A percentile compares a stretch with the other conserved stretches of the same genome.
Evolutionary conservation across 2,113 vertebrate species (phyloP).

Genomic region (Numida meleagris): DNA sequence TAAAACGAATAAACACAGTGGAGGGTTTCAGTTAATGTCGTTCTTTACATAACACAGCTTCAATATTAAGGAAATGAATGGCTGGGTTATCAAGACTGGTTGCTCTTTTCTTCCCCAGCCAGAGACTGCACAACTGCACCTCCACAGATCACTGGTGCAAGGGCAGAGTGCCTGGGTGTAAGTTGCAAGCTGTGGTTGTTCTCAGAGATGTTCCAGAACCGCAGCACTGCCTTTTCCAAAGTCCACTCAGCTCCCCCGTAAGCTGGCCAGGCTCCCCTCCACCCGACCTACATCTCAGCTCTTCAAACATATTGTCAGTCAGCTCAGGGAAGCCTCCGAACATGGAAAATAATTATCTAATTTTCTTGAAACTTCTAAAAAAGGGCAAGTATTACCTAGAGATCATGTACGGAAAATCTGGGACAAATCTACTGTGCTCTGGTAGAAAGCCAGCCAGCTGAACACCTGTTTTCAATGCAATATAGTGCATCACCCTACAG

Average conservation of each 20-base stretch:
- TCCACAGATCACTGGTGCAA: not conserved
- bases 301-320: not conserved
- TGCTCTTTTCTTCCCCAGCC: not conserved
- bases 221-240: not conserved
- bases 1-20: slow-evolving; percentile 23
- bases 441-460: slow-evolving; percentile 21
- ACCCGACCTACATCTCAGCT: not conserved
- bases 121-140: not conserved
- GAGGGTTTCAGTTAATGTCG: not conserved
- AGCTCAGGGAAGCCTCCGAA: not conserved
- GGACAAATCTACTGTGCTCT: slow-evolving; percentile 9
- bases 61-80: not conserved
- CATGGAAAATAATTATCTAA: not conserved
- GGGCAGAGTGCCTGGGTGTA: not conserved
- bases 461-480: slow-evolving; percentile 31
- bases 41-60: not conserved
- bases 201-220: not conserved
- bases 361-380: slow-evolving; percentile 19
- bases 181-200: not conserved
- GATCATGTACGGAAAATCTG: slow-evolving; percentile 33
- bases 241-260: not conserved
- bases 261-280: not conserved
- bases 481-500: not conserved
- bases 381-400: not conserved
- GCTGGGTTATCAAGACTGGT: not conserved